These are phyloP conservation scores for Gavia stellata DNA, from an alignment of 2,113 vertebrate species.

Conservation along the genomic window DNA sequence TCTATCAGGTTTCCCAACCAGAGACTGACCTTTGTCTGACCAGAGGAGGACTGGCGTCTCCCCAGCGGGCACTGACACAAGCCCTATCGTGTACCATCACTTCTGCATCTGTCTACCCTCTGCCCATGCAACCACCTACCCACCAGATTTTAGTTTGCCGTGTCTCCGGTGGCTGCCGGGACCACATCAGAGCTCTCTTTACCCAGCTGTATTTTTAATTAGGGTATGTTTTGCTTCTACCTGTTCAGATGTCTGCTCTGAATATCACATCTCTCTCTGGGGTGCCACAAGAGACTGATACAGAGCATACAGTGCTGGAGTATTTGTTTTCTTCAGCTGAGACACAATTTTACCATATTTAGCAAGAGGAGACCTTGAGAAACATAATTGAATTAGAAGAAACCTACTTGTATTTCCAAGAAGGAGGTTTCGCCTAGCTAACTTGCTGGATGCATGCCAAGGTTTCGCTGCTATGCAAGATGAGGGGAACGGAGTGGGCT, in stretches of 20 bases:
- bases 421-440: not conserved
- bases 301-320: not conserved
- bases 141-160: rapidly evolving
- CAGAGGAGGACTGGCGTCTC: not conserved
- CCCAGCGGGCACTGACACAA: not conserved
- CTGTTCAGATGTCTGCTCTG: not conserved
- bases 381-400: not conserved
- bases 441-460: not conserved
- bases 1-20: not conserved
- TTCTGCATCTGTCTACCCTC: not conserved
- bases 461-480: not conserved
- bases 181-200: not conserved
- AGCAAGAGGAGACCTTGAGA: not conserved
- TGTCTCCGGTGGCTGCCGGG: not conserved
- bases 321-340: not conserved
- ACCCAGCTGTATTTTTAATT: not conserved
- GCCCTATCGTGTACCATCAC: rapidly evolving
- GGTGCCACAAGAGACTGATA: not conserved
- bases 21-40: not conserved
- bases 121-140: rapidly evolving
- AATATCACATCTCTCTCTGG: not conserved
- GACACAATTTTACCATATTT: not conserved
- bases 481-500: not conserved
- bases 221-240: not conserved
- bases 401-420: not conserved